Evolutionary conservation across 2,113 vertebrate genomes (phyloP).

Genomic region (Tachuris rubrigastra): DNA sequence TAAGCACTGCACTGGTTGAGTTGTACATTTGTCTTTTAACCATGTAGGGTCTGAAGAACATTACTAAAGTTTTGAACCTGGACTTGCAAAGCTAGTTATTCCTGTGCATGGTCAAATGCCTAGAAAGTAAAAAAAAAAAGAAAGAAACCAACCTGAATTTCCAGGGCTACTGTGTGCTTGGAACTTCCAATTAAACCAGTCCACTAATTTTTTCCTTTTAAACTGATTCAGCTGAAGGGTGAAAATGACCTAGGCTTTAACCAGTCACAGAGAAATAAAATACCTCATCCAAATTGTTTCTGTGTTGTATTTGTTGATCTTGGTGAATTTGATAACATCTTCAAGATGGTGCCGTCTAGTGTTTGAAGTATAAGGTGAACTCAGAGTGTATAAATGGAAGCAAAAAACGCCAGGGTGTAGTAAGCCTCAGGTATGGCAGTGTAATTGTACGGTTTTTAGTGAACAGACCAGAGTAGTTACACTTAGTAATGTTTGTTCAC

Average conservation of each 20-base stretch:
- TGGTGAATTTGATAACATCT: background rate
- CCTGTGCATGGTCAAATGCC: background rate
- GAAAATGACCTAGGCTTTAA: background rate
- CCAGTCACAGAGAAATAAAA: background rate
- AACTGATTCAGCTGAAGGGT: background rate
- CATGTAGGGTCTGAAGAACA: background rate
- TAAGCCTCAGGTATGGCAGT: background rate
- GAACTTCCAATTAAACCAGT: background rate
- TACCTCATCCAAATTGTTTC: background rate
- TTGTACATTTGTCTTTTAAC: background rate
- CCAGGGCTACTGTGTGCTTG: background rate
- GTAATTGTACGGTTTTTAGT: conserved; percentile 71
- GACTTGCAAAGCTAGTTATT: background rate
- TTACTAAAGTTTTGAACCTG: background rate
- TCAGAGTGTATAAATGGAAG: background rate
- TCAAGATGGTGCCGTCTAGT: background rate
- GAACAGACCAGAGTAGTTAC: conserved; percentile 69
- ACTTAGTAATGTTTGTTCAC: conserved; percentile 74
- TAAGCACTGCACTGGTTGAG: background rate
- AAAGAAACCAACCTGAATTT: background rate
- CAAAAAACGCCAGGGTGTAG: background rate
- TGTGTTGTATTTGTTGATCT: background rate
- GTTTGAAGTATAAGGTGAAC: background rate
- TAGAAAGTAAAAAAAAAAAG: background rate
- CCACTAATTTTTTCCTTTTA: background rate